Conservation (phyloP, 2,888 invertebrate species). For the Germaria angustata region DNA sequence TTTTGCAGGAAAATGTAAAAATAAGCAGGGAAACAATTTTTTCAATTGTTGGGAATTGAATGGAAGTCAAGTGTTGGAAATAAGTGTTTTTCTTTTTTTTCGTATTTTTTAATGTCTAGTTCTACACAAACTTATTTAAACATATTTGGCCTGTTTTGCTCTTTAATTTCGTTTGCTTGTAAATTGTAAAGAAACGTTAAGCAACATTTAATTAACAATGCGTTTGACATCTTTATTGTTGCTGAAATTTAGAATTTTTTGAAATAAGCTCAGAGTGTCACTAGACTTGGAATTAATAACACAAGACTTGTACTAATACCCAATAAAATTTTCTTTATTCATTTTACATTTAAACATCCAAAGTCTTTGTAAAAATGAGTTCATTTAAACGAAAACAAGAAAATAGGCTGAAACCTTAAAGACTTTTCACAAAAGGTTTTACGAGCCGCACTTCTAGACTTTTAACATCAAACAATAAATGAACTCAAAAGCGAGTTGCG, state of each 20-base stretch:
- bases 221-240: background rate
- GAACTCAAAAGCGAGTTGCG: background rate
- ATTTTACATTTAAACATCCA: no score
- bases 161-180: background rate
- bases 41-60: slow-evolving; percentile 58
- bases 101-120: background rate
- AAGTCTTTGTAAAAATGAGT: background rate
- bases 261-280: background rate
- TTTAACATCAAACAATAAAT: background rate
- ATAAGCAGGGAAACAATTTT: background rate
- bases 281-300: background rate
- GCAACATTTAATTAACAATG: background rate
- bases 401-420: background rate
- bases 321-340: background rate
- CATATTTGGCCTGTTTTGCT: background rate
- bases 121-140: background rate
- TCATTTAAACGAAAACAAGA: slow-evolving; percentile 2
- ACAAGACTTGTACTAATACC: background rate
- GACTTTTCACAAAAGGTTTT: background rate
- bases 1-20: background rate
- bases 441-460: background rate
- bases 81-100: slow-evolving; percentile 31
- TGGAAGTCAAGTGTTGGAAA: slow-evolving; percentile 53
- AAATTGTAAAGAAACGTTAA: background rate
- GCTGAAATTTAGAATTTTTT: background rate